Evolutionary conservation across 2,888 invertebrate species (phyloP).

Genomic region (Drosophila kambysellisi): DNA sequence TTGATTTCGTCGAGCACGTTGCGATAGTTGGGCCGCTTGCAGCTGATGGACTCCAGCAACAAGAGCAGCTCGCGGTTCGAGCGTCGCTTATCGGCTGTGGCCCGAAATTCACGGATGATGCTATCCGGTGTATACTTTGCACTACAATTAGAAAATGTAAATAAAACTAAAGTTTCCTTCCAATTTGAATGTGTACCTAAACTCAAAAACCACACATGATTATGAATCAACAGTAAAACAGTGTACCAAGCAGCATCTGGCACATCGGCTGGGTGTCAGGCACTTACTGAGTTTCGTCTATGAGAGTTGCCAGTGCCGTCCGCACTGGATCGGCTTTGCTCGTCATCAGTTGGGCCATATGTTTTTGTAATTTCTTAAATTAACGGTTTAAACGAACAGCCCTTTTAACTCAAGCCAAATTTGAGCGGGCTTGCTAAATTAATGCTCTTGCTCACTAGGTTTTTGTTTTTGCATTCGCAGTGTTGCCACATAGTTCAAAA

Average conservation of each 20-base stretch:
- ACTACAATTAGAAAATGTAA: constrained; percentile 55
- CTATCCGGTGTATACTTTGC: constrained; percentile 78
- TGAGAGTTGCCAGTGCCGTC: constrained; percentile 69
- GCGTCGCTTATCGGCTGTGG: constrained; percentile 73
- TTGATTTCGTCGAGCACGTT: constrained; percentile 76
- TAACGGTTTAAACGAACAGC: constrained; percentile 44
- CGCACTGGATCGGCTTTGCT: constrained; percentile 74
- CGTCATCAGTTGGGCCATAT: constrained; percentile 32
- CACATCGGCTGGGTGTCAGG: constrained; percentile 17
- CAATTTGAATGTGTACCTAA: background rate
- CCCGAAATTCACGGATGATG: constrained; percentile 81
- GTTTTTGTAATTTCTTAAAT: constrained; percentile 31
- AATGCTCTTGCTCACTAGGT: constrained; percentile 14
- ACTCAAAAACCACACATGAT: background rate
- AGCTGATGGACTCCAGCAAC: constrained; percentile 80
- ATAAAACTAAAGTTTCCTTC: constrained; percentile 1
- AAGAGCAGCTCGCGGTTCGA: constrained; percentile 75
- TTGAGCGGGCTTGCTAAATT: constrained; percentile 46
- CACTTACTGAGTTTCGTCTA: constrained; percentile 80
- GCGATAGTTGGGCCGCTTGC: constrained; percentile 72
- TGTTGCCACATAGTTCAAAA: constrained; percentile 32
- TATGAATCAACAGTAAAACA: background rate
- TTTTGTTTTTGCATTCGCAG: constrained; percentile 22
- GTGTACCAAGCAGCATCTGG: constrained; percentile 47
- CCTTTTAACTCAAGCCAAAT: constrained; percentile 27